Base-by-base conservation (phyloP, 2,888 invertebrate genomes). In the Drosophila demipolita region DNA sequence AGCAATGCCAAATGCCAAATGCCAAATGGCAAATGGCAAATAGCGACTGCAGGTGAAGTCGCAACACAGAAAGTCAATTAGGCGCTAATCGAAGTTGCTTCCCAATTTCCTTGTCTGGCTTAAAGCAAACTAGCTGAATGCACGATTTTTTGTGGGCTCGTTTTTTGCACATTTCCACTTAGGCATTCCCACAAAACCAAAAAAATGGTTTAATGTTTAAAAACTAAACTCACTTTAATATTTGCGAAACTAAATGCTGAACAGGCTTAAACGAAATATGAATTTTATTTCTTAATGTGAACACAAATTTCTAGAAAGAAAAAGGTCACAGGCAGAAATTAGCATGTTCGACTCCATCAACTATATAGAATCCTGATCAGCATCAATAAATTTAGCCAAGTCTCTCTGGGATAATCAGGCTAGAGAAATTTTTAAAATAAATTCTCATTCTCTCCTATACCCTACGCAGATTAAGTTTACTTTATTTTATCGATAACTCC, bases 11-110 rank as follows among this genome's bases (percentile, higher is more conserved):
- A 23, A 26, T 26, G 26, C 29, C 29, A 29, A 29, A 20, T 23
- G 36, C 15, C 38, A 17, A 54, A 69, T 64, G 8, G 36, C 38
- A 17, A 54, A 69, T 64, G 8, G 36, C 36, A 57, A 54, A 54
- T n/a, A 26, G 61, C 49, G 23, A 50, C 35, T 72, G 74, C 86
- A 90, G 83, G 78, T 90, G 59, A 78, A 88, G 75, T 82, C 78
- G 89, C 80, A 86, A 90, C 85, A 88, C 89, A 80, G 85, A 90
- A 88, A 86, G 90, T 80, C 85, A 85, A 90, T 85, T 85, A 85
- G 88, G 58, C 88, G 83, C 73, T 85, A 90, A 85, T 89, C 86
- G 80, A 70, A 75, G 85, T 70, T 64, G 66, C 66, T 59, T 62
- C 33, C 64, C 57, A 68, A 72, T 75, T 77, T 60, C 52, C 55